Percentiles rank a stretch among this genome's conserved stretches.
Conservation (phyloP, 1,140 invertebrate genomes). For the Sweltsa coloradensis region DNA sequence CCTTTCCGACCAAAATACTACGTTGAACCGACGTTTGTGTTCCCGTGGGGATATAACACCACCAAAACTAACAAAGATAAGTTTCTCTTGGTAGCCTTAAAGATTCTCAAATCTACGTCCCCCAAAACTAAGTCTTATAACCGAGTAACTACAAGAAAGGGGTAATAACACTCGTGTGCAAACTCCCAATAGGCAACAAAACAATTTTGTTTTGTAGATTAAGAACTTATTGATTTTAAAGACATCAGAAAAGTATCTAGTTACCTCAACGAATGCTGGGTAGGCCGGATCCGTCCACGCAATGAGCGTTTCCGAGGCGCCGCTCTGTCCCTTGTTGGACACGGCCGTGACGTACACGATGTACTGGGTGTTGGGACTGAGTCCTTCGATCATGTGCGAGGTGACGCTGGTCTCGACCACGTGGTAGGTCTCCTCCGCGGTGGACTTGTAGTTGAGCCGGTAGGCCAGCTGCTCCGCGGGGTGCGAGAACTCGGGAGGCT, state of each 20-base stretch:
- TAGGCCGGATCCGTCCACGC: conserved; percentile 78
- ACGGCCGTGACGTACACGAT: conserved; percentile 58
- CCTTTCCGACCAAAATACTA: no score
- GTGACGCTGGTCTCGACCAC: conserved; percentile 48
- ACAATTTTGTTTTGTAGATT: no score
- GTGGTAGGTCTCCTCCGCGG: conserved; percentile 41
- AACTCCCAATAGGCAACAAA: not conserved
- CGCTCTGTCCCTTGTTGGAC: conserved; percentile 48
- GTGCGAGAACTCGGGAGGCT: conserved; percentile 63
- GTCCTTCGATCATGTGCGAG: conserved; percentile 50
- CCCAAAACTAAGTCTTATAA: no score
- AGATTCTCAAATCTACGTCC: no score
- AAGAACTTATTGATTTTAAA: no score
- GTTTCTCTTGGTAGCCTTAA: no score
- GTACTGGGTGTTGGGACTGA: conserved; percentile 65
- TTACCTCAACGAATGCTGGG: conserved; percentile 71
- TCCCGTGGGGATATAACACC: no score
- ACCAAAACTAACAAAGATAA: no score
- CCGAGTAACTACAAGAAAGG: no score
- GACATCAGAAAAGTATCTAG: no score
- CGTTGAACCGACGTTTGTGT: no score
- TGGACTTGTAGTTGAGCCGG: conserved; percentile 53
- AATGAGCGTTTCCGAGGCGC: conserved; percentile 63
- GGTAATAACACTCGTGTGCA: not conserved
- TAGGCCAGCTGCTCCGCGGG: conserved; percentile 61